Evolutionary conservation across 2,888 invertebrate species (phyloP).

Genomic region (Eilema depressum): DNA sequence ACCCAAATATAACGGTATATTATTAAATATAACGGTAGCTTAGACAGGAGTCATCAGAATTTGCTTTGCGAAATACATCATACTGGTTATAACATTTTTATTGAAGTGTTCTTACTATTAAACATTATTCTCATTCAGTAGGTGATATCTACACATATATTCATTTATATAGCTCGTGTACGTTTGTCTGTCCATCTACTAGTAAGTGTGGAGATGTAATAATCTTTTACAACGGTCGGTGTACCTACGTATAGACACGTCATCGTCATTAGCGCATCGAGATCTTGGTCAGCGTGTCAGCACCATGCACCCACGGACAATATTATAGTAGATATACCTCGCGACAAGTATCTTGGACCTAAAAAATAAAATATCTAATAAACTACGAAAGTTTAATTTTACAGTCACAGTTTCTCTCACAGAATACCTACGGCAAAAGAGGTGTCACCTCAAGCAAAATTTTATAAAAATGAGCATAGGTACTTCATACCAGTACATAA

Average conservation of each 20-base stretch:
- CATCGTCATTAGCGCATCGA: slow-evolving; percentile 47
- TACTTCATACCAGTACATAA: neutral
- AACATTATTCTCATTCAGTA: neutral
- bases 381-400: too few relatives aligned
- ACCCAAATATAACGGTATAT: too few relatives aligned
- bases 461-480: neutral
- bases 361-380: too few relatives aligned
- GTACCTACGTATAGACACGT: slow-evolving; percentile 5
- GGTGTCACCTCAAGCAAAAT: neutral
- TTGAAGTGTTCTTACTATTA: too few relatives aligned
- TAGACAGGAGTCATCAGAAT: too few relatives aligned
- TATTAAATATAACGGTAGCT: too few relatives aligned
- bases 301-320: slow-evolving; percentile 34
- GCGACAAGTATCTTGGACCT: too few relatives aligned
- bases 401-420: too few relatives aligned
- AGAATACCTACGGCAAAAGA: too few relatives aligned
- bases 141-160: slow-evolving; percentile 4
- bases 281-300: slow-evolving; percentile 71
- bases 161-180: neutral
- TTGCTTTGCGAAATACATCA: too few relatives aligned
- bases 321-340: too few relatives aligned
- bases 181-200: neutral
- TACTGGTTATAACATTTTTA: too few relatives aligned
- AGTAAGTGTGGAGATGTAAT: neutral
- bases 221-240: neutral